These are phyloP conservation scores for Drosophila mojavensis DNA, from an alignment of 1,140 invertebrate genomes.

Conservation along the genomic window DNA sequence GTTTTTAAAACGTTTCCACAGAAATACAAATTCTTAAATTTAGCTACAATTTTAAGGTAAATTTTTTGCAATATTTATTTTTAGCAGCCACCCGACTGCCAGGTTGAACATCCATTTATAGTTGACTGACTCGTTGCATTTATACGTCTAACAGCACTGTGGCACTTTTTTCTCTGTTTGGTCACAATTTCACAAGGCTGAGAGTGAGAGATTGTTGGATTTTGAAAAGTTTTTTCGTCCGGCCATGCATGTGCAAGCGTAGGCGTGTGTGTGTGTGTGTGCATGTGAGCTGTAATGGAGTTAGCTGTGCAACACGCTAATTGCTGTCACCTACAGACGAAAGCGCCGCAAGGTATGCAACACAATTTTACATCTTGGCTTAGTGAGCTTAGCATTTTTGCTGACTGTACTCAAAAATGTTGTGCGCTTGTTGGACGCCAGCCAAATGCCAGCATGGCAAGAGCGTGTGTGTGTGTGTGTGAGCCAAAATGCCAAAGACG, in stretches of 20 bases:
- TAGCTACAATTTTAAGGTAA: not conserved
- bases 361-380: constrained; percentile 31
- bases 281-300: constrained; percentile 16
- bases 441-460: constrained; percentile 22
- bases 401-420: constrained; percentile 77
- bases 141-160: not conserved
- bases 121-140: constrained; percentile 4
- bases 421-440: constrained; percentile 61
- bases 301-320: constrained; percentile 45
- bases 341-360: constrained; percentile 30
- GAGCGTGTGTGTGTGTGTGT: constrained; percentile 21
- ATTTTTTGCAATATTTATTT: not conserved
- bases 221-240: constrained; percentile 13
- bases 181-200: not conserved
- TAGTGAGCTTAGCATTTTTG: constrained; percentile 58
- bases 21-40: not conserved
- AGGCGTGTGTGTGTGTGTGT: no score
- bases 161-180: constrained; percentile 7
- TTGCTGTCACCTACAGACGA: constrained; percentile 40
- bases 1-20: no score
- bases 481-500: constrained; percentile 59
- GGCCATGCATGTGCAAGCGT: constrained; percentile 14
- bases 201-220: not conserved
- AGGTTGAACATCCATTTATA: constrained; percentile 2
- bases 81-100: not conserved